Evolutionary conservation across 1,140 invertebrate species (phyloP).

Genomic region (Euwallacea similis): DNA sequence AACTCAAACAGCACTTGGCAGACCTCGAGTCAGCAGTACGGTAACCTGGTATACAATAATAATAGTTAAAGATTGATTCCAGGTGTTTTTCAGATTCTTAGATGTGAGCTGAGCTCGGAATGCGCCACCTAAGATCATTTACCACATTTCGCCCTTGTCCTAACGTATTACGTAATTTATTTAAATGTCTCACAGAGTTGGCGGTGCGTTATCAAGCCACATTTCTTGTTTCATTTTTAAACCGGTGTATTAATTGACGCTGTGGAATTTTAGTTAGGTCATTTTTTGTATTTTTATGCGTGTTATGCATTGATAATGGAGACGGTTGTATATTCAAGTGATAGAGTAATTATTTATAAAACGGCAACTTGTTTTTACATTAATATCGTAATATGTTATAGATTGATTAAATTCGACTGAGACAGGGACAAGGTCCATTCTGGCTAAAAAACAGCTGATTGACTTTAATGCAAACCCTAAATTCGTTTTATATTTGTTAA

Average conservation of each 20-base stretch:
- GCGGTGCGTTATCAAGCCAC: too few species aligned
- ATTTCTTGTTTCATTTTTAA: too few species aligned
- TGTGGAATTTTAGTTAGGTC: slow-evolving; percentile 12
- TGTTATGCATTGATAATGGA: slow-evolving; percentile 34
- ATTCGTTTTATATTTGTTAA: slow-evolving; percentile 1
- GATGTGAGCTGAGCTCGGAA: slow-evolving; percentile 42
- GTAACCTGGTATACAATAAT: slow-evolving; percentile 50
- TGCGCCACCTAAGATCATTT: slow-evolving; percentile 35
- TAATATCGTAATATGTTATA: slow-evolving; percentile 12
- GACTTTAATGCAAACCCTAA: not conserved
- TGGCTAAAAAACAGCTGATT: slow-evolving; percentile 28
- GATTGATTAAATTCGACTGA: slow-evolving; percentile 37
- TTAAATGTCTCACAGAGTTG: too few species aligned
- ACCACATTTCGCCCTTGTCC: slow-evolving; percentile 42
- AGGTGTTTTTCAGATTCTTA: slow-evolving; percentile 48
- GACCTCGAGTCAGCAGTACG: slow-evolving; percentile 48
- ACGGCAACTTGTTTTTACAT: slow-evolving; percentile 29
- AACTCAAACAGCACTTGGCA: slow-evolving; percentile 56
- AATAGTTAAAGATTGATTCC: slow-evolving; percentile 45
- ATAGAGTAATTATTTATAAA: slow-evolving; percentile 39
- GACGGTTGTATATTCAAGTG: slow-evolving; percentile 37
- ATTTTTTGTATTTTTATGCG: slow-evolving; percentile 37
- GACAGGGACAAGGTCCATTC: slow-evolving; percentile 28
- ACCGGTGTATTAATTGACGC: too few species aligned
- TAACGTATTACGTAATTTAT: slow-evolving; percentile 39